A percentile compares a stretch with the other conserved stretches of the same genome.
Evolutionary conservation across 1,140 invertebrate genomes (phyloP).

Genomic region (Hypsibius dujardini): DNA sequence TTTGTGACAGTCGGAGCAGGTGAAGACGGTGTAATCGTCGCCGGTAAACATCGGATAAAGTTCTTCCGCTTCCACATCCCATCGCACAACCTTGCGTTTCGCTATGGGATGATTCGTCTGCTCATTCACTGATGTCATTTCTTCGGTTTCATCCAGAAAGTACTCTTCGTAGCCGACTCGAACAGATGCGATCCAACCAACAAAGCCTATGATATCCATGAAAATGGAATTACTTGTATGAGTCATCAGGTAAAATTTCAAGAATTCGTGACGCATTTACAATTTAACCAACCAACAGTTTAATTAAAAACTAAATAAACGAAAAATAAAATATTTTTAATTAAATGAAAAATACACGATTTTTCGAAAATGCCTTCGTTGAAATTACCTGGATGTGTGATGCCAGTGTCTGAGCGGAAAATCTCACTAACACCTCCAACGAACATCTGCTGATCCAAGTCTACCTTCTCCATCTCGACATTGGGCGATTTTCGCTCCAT

Average conservation of each 20-base stretch:
- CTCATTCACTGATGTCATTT: neutral
- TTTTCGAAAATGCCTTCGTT: no score
- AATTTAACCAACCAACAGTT: no score
- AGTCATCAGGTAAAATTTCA: no score
- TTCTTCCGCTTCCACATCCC: neutral
- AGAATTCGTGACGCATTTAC: no score
- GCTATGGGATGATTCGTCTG: neutral
- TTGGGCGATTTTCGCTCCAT: neutral
- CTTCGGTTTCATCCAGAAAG: constrained; percentile 1
- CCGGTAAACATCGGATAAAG: constrained; percentile 7
- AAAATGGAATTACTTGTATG: no score
- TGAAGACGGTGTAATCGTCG: neutral
- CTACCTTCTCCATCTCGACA: constrained; percentile 10
- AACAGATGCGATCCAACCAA: neutral
- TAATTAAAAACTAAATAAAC: no score
- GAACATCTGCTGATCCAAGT: constrained; percentile 12
- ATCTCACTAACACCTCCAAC: neutral
- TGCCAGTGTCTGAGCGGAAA: neutral
- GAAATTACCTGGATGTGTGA: neutral
- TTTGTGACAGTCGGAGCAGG: neutral
- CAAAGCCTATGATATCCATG: neutral
- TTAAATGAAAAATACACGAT: no score
- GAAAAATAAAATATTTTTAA: no score
- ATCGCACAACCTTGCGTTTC: neutral
- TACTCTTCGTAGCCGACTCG: constrained; percentile 9